phyloP scores from a whole-genome alignment of 2,797 vertebrate genomes.

The Chelon auratus region DNA sequence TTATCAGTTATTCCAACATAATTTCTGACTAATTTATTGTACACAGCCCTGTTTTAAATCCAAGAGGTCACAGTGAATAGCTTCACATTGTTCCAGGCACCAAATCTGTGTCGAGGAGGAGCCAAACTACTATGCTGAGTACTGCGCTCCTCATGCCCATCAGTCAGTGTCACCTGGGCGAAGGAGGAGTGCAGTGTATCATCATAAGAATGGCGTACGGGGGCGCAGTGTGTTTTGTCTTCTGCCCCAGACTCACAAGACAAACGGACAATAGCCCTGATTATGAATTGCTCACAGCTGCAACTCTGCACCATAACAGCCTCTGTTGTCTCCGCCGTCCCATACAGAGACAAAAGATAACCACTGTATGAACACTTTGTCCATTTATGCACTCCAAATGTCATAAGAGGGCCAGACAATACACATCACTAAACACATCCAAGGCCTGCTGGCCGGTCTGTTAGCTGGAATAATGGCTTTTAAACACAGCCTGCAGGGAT shows the following conservation, averaged over 20 bases:
- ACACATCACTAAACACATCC: slow-evolving; percentile 73
- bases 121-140: not conserved
- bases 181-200: slow-evolving; percentile 33
- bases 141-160: slow-evolving; percentile 15
- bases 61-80: not conserved
- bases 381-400: slow-evolving; percentile 70
- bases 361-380: slow-evolving; percentile 63
- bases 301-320: slow-evolving; percentile 25
- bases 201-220: slow-evolving; percentile 30
- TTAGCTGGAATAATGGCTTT: slow-evolving; percentile 76
- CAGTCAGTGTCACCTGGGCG: slow-evolving; percentile 54
- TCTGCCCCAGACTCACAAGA: slow-evolving; percentile 34
- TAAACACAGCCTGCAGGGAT: slow-evolving; percentile 74
- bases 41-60: too few relatives aligned
- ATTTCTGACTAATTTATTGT: too few relatives aligned
- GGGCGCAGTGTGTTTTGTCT: slow-evolving; percentile 21
- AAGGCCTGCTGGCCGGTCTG: slow-evolving; percentile 68
- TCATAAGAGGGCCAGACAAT: slow-evolving; percentile 69
- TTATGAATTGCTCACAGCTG: slow-evolving; percentile 61
- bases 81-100: not conserved
- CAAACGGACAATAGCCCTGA: slow-evolving; percentile 48
- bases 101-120: not conserved
- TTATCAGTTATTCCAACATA: too few relatives aligned
- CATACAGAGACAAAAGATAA: slow-evolving; percentile 49
- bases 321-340: slow-evolving; percentile 38